Base-by-base conservation (phyloP, 2,797 vertebrate species). In the Pogonophryne albipinna region DNA sequence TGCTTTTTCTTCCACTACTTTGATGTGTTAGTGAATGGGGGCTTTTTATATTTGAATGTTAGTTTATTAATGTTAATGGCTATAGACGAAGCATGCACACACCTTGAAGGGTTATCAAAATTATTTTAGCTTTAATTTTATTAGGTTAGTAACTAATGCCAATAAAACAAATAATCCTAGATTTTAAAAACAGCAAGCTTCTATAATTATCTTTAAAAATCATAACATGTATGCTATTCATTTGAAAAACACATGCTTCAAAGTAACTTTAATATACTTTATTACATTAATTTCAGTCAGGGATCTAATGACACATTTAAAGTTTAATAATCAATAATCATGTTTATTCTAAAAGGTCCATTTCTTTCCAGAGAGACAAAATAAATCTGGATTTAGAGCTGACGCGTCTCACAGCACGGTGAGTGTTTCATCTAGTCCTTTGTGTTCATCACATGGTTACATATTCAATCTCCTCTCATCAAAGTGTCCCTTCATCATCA, bases 131-230 rank as follows among this genome's bases (percentile, higher is more conserved):
- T 76, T 73, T 78, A 50, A 73, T 55, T 79, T 56, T 3, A 70
- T 62, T 41, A 65, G 46, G 60, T 87, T 87, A 89, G 77, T 85
- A 55, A 70, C 79, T 53, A 81, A 78, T 55, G 84, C 59, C 60
- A 87, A 76, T 66, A 72, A 80, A 75, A 59, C 82, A 94, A 86
- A 83, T 92, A 79, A 17, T 70, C 90, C 93, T 93, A 93, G 91
- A 94, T 93, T 94, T 94, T 85, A 89, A 94, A 94, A 93, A 93
- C 87, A 87, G 91, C 95, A 96, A 96, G 95, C 94, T 93, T 89
- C 89, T 92, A 92, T 92, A 90, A 94, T 84, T 59, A 46, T 67
- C 88, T 94, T 89, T 85, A 47, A 16, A 89, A 47, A 42, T 17
- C 23, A 84, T 65, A 83, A 87, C 85, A 88, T 79, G 59, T 82